These are phyloP conservation scores for Lasioglossum baleicum DNA, from an alignment of 1,140 invertebrate genomes.

Conservation along the genomic window DNA sequence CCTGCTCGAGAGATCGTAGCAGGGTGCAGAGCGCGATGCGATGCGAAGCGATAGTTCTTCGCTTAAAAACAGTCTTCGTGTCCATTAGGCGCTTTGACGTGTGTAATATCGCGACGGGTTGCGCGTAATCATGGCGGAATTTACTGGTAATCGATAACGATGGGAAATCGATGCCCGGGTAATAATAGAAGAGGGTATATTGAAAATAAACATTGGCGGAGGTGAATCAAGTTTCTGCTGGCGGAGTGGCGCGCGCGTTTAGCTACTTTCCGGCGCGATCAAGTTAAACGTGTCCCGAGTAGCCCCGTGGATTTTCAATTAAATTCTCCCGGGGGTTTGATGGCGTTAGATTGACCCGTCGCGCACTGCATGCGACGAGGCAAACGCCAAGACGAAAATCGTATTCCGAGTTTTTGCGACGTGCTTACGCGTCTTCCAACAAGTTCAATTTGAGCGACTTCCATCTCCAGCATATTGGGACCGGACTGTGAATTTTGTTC, in stretches of 20 bases:
- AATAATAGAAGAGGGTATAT: conserved; percentile 41
- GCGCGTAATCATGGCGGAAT: conserved; percentile 33
- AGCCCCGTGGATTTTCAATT: too few species aligned
- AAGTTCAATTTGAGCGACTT: too few species aligned
- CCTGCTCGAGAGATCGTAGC: neutral
- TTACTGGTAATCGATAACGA: conserved; percentile 36
- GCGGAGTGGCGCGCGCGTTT: neutral
- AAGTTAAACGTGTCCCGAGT: neutral
- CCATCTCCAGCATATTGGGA: too few species aligned
- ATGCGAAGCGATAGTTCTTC: too few species aligned
- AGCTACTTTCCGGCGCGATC: neutral
- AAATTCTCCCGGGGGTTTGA: too few species aligned
- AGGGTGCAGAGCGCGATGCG: neutral
- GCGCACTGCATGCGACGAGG: too few species aligned
- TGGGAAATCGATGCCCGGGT: conserved; percentile 53
- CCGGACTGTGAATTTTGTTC: too few species aligned
- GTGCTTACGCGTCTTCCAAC: too few species aligned
- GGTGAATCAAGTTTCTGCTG: conserved; percentile 38
- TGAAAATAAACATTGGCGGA: conserved; percentile 53
- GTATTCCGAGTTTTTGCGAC: too few species aligned
- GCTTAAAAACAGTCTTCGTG: neutral
- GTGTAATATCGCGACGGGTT: neutral
- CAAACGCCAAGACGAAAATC: too few species aligned
- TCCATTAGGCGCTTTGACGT: neutral
- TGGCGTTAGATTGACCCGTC: too few species aligned